Percentiles rank a stretch among this genome's conserved stretches.
These are phyloP conservation scores for Brachypalpus laphriformis DNA, from an alignment of 2,888 invertebrate genomes.

Conservation along the genomic window DNA sequence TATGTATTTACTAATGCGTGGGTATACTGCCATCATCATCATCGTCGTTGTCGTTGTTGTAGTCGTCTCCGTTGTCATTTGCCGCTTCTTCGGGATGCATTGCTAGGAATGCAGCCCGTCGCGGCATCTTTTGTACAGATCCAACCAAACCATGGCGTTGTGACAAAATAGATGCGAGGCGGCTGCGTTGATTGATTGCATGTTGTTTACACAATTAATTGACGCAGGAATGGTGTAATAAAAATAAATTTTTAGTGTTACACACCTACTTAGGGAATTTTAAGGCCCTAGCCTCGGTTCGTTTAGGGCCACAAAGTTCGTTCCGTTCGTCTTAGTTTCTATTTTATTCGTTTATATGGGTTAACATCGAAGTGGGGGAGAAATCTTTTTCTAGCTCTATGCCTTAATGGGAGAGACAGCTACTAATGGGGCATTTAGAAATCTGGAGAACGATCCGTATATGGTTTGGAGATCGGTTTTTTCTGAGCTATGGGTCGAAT, in stretches of 20 bases:
- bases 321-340: conserved; percentile 16
- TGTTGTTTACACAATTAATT: conserved; percentile 74
- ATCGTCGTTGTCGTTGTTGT: conserved; percentile 9
- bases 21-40: conserved; percentile 39
- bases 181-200: conserved; percentile 70
- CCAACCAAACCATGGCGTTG: conserved; percentile 28
- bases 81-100: conserved; percentile 19
- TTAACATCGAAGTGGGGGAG: conserved; percentile 66
- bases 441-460: conserved; percentile 35
- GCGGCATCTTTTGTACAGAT: conserved; percentile 51
- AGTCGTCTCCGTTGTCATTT: background rate
- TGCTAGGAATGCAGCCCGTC: conserved; percentile 18
- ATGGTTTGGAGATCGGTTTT: conserved; percentile 30
- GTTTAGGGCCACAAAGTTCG: conserved; percentile 39
- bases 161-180: conserved; percentile 61
- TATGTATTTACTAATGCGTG: conserved; percentile 55
- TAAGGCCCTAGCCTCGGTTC: conserved; percentile 9
- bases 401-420: conserved; percentile 24
- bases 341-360: conserved; percentile 59
- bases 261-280: conserved; percentile 64
- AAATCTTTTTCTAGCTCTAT: conserved; percentile 30
- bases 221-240: conserved; percentile 70
- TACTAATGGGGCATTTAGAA: conserved; percentile 56
- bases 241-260: conserved; percentile 65
- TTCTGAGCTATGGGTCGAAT: conserved; percentile 13